Conservation (phyloP, 2,888 invertebrate species). For the Bellardia bayeri region DNA sequence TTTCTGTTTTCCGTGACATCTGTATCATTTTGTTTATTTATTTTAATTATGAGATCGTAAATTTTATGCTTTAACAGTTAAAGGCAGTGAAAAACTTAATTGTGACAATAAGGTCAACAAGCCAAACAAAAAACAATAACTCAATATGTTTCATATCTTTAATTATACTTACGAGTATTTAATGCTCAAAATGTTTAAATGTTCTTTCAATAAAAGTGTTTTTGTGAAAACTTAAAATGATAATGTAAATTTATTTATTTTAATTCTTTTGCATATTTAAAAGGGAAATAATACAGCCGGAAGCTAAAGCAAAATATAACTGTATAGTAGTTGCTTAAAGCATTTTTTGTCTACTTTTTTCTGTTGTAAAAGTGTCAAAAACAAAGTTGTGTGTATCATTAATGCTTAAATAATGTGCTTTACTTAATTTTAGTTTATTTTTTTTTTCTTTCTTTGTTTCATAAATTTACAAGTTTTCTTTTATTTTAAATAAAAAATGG, state of each 20-base stretch:
- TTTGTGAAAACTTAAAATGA: neutral
- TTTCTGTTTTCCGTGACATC: neutral
- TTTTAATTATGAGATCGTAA: neutral
- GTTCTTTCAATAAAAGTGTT: neutral
- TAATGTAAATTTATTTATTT: neutral
- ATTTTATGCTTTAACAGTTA: neutral
- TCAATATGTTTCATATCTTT: no score
- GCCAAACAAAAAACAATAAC: neutral
- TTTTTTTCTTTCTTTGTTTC: neutral
- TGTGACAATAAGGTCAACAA: neutral
- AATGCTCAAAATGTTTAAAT: no score
- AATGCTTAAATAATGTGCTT: slow-evolving; percentile 48
- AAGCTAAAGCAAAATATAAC: neutral
- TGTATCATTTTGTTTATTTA: neutral
- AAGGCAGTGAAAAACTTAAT: neutral
- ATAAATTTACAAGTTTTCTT: neutral
- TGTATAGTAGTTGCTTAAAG: slow-evolving; percentile 4
- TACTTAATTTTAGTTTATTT: slow-evolving; percentile 14
- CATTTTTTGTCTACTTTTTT: neutral
- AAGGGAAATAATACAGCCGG: neutral
- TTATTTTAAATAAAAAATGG: neutral
- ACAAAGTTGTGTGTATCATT: slow-evolving; percentile 3
- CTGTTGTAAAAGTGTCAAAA: neutral
- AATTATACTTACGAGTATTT: no score
- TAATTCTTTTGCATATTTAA: neutral